Conservation (phyloP, 2,797 vertebrate genomes). For the Rhinophrynus dorsalis region DNA sequence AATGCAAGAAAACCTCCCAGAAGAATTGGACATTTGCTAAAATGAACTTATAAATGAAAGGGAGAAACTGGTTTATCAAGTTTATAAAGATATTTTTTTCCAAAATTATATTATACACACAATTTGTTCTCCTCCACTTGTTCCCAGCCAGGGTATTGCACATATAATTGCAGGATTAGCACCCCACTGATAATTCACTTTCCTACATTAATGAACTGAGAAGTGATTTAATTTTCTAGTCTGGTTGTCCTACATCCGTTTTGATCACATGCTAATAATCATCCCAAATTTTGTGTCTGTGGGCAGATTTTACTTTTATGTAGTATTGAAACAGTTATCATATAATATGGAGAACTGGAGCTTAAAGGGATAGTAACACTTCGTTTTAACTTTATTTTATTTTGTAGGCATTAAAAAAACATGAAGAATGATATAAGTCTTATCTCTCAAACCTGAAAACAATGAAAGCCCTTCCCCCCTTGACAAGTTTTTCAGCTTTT, state of each 20-base stretch:
- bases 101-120: not conserved
- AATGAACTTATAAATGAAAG: too few species aligned
- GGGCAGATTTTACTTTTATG: not conserved
- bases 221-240: not conserved
- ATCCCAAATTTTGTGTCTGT: not conserved
- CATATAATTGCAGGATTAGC: conserved; percentile 5
- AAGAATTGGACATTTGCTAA: not conserved
- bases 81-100: not conserved
- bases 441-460: too few species aligned
- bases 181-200: conserved; percentile 4
- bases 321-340: too few species aligned
- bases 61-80: not conserved
- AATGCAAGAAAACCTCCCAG: too few species aligned
- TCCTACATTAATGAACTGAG: conserved; percentile 1
- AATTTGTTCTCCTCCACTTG: conserved; percentile 1
- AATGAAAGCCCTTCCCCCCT: too few species aligned
- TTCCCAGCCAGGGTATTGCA: not conserved
- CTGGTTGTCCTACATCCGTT: not conserved
- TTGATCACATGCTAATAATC: not conserved
- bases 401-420: too few species aligned
- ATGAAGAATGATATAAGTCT: too few species aligned
- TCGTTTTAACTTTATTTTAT: too few species aligned
- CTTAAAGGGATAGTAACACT: too few species aligned
- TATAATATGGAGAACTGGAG: too few species aligned
- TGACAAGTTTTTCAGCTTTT: too few species aligned